Base-by-base conservation (phyloP, 2,888 invertebrate genomes). In the Parnassius apollo region DNA sequence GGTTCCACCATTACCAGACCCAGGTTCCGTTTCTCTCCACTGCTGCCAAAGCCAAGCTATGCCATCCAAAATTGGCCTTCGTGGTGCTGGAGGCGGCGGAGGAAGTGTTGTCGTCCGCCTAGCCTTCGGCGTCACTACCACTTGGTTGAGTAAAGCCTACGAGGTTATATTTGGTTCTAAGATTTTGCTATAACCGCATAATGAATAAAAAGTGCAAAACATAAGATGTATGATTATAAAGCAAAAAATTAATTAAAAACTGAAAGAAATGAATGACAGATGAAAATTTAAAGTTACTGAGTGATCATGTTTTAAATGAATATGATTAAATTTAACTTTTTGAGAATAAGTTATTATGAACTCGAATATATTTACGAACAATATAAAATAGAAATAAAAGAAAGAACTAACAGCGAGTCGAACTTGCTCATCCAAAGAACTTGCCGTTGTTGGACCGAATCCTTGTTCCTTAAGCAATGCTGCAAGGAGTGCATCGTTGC, bases 381-480 rank as follows among this genome's bases (percentile, higher is more conserved):
- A 42, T 42, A 42, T 11, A 46, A 13, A 42, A 42, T 63, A 18
- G 57, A 53, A 64, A 61, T 44, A 57, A 49, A 51, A 57, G 35
- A 72, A 66, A 71, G 65, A 70, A 92, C 93, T 92, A 83, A 94
- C 94, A 78, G 92, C 88, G 65, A 91, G 87, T 78, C 91, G 88
- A 61, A 93, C 82, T 83, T 93, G 93, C 72, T 93, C 93, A 72
- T 93, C 92, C 75, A 94, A 83, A 61, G 92, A 89, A 83, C 93
- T 93, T 71, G 95, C 94, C 66, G 94, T 94, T n/a, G 93, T 92
- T 3, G 96, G 95, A 64, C 94, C 95, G 71, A 95, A 95, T 50
- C 95, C 95, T 76, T 95, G 94, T 72, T 95, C 94, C 83, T 95
- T 95, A 57, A 95, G 84, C 61, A 95, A 82, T 2, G 95, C 94